Conservation (phyloP, 2,888 invertebrate genomes). For the Eurytoma californica region DNA sequence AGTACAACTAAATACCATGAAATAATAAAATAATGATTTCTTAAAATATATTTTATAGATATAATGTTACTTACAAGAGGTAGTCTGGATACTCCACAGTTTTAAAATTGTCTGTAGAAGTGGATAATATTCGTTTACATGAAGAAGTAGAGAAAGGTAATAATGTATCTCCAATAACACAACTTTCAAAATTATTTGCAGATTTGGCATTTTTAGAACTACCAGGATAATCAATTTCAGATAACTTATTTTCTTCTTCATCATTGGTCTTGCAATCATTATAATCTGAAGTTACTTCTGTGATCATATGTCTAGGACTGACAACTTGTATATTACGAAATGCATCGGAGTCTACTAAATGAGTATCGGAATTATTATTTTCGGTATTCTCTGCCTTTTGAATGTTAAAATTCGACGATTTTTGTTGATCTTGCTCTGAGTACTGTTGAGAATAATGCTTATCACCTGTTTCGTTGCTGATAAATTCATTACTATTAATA, state of each 20-base stretch:
- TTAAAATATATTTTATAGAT: too few species aligned
- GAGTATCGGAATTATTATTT: not conserved
- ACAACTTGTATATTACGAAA: not conserved
- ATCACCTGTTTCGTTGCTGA: not conserved
- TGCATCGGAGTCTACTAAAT: not conserved
- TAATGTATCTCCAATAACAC: constrained; percentile 6
- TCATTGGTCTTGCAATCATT: not conserved
- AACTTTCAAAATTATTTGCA: constrained; percentile 1
- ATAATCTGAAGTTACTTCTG: not conserved
- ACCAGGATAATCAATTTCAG: not conserved
- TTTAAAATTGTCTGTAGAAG: constrained; percentile 16
- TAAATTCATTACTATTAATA: constrained; percentile 3
- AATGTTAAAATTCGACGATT: not conserved
- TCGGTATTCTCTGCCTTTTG: not conserved
- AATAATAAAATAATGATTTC: too few species aligned
- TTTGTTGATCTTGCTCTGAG: not conserved
- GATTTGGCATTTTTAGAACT: not conserved
- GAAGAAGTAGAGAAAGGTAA: constrained; percentile 27
- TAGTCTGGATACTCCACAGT: constrained; percentile 36
- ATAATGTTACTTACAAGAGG: constrained; percentile 26
- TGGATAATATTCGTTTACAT: constrained; percentile 2
- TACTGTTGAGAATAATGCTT: constrained; percentile 16
- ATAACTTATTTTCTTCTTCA: not conserved
- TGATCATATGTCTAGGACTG: not conserved
- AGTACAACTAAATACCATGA: too few species aligned